A percentile compares a stretch with the other conserved stretches of the same genome.
Evolutionary conservation across 2,888 invertebrate genomes (phyloP).

Genomic region (Abscondita cerata): DNA sequence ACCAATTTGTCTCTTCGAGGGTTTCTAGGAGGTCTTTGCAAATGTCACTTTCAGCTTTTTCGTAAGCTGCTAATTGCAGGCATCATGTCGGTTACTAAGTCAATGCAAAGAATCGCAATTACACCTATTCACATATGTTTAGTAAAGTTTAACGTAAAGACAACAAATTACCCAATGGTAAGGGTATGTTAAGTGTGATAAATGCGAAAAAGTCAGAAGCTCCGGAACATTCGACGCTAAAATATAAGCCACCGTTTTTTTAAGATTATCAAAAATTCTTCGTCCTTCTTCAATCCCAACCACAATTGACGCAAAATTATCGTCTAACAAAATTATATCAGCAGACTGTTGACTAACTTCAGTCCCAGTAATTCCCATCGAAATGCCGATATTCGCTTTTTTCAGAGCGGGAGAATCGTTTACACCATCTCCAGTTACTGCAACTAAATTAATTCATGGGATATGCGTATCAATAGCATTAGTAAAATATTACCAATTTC

Average conservation of each 20-base stretch:
- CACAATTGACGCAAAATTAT: constrained; percentile 86
- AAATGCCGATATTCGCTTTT: constrained; percentile 79
- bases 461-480: no score
- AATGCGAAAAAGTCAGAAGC: constrained; percentile 75
- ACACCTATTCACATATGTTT: constrained; percentile 62
- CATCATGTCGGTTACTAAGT: constrained; percentile 80
- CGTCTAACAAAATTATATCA: constrained; percentile 85
- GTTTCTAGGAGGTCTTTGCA: constrained; percentile 69
- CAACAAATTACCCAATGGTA: constrained; percentile 65
- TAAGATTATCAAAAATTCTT: constrained; percentile 82
- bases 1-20: constrained; percentile 65
- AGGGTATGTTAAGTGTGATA: constrained; percentile 64
- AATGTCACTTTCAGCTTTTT: constrained; percentile 81
- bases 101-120: constrained; percentile 72
- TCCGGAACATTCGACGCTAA: constrained; percentile 82
- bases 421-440: constrained; percentile 88
- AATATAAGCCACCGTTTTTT: constrained; percentile 82
- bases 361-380: constrained; percentile 78
- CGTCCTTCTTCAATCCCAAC: constrained; percentile 83
- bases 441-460: constrained; percentile 62
- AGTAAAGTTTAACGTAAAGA: no score
- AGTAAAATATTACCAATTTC: constrained; percentile 67
- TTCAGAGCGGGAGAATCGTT: constrained; percentile 87
- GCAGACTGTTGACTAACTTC: constrained; percentile 85
- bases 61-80: constrained; percentile 84